Evolutionary conservation across 1,140 invertebrate species (phyloP).

Genomic region (Manduca sexta): DNA sequence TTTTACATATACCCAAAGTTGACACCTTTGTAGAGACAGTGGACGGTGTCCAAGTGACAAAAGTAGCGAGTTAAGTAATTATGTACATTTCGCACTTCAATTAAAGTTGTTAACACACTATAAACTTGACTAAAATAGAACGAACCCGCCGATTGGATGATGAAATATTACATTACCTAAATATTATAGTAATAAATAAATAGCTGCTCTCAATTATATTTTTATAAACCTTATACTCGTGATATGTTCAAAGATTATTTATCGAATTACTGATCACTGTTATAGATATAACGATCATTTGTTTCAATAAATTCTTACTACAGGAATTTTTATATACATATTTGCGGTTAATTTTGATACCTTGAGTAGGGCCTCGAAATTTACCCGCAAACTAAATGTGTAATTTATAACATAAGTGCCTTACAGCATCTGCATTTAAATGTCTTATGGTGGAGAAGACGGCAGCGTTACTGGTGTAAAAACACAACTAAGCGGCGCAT

Average conservation of each 20-base stretch:
- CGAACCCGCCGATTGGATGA: neutral
- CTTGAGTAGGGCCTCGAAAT: too few relatives aligned
- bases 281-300: too few relatives aligned
- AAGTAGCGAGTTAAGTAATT: slow-evolving; percentile 48
- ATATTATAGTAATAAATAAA: neutral
- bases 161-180: slow-evolving; percentile 3
- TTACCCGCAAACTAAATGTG: too few relatives aligned
- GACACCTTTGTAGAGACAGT: slow-evolving; percentile 21
- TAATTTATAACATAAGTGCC: too few relatives aligned
- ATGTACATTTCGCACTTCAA: slow-evolving; percentile 44
- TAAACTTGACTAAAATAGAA: slow-evolving; percentile 31
- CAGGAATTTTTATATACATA: too few relatives aligned
- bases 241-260: too few relatives aligned
- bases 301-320: too few relatives aligned
- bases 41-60: slow-evolving; percentile 30
- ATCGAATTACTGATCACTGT: too few relatives aligned
- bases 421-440: too few relatives aligned
- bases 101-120: slow-evolving; percentile 49
- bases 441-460: slow-evolving; percentile 40
- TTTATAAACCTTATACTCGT: neutral
- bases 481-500: slow-evolving; percentile 70
- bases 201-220: neutral
- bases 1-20: slow-evolving; percentile 11
- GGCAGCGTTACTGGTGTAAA: slow-evolving; percentile 68
- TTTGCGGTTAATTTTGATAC: too few relatives aligned